phyloP scores from a whole-genome alignment of 1,140 invertebrate species.

The Nixonia krombeini region DNA sequence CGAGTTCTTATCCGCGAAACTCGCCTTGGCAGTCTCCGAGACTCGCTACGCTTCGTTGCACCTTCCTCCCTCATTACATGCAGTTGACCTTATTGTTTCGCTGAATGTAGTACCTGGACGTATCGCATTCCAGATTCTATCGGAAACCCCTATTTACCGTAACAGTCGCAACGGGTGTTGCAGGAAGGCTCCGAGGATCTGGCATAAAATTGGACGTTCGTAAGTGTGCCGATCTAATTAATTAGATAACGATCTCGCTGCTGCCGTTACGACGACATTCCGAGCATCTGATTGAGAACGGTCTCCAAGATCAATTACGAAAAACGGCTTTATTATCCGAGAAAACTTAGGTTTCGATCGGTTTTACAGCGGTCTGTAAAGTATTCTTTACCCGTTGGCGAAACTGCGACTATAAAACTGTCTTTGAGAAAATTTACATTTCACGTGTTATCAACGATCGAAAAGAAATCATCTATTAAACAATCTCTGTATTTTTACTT shows the following conservation, averaged over 20 bases:
- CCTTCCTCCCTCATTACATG: constrained; percentile 43
- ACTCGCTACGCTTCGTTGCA: constrained; percentile 36
- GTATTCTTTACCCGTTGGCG: too few species aligned
- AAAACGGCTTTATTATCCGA: too few species aligned
- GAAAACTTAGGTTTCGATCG: too few species aligned
- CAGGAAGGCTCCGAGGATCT: not conserved
- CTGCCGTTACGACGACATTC: not conserved
- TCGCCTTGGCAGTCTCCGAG: constrained; percentile 16
- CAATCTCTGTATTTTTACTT: too few species aligned
- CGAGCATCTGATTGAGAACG: not conserved
- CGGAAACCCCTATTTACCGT: not conserved
- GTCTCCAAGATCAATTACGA: too few species aligned
- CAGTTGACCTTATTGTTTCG: constrained; percentile 50
- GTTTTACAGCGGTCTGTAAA: too few species aligned
- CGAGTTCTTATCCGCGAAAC: constrained; percentile 33
- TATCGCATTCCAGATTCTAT: constrained; percentile 25
- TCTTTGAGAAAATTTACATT: too few species aligned
- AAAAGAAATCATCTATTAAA: too few species aligned
- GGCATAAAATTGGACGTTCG: not conserved
- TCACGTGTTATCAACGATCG: too few species aligned
- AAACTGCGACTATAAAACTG: too few species aligned
- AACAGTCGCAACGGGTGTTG: not conserved
- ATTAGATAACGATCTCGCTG: constrained; percentile 3
- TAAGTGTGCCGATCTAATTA: constrained; percentile 13
- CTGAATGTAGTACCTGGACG: constrained; percentile 24